Evolutionary conservation across 2,113 vertebrate genomes (phyloP).

Genomic region (Marmota flaviventris): DNA sequence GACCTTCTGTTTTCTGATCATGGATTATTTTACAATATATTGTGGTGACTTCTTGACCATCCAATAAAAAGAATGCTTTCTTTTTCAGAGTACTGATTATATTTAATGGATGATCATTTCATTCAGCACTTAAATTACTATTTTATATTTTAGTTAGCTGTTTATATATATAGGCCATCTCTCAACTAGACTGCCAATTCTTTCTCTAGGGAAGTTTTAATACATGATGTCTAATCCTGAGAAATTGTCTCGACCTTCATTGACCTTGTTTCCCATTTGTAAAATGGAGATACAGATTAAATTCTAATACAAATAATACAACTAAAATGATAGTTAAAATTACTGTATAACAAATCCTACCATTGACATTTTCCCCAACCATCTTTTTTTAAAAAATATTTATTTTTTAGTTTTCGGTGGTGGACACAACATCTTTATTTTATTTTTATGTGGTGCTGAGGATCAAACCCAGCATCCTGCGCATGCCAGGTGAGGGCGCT

Average conservation of each 20-base stretch:
- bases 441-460: too few relatives aligned
- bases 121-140: background rate
- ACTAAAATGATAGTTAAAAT: background rate
- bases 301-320: conserved; percentile 11
- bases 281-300: background rate
- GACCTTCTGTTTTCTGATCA: background rate
- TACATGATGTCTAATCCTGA: background rate
- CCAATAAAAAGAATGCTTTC: background rate
- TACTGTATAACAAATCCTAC: background rate
- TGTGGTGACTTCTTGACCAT: background rate
- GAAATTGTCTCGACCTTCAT: background rate
- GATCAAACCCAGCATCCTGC: too few relatives aligned
- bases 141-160: background rate
- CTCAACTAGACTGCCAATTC: background rate
- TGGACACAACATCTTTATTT: too few relatives aligned
- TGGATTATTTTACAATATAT: too few relatives aligned
- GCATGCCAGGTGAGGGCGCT: too few relatives aligned
- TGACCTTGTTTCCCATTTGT: conserved; percentile 10
- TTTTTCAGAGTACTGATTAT: background rate
- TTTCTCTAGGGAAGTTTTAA: background rate
- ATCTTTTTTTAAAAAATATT: background rate
- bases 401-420: too few relatives aligned
- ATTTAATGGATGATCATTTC: background rate
- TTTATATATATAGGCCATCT: background rate
- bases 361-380: background rate